Conservation (phyloP, 2,797 vertebrate genomes). For the Malurus leucopterus region DNA sequence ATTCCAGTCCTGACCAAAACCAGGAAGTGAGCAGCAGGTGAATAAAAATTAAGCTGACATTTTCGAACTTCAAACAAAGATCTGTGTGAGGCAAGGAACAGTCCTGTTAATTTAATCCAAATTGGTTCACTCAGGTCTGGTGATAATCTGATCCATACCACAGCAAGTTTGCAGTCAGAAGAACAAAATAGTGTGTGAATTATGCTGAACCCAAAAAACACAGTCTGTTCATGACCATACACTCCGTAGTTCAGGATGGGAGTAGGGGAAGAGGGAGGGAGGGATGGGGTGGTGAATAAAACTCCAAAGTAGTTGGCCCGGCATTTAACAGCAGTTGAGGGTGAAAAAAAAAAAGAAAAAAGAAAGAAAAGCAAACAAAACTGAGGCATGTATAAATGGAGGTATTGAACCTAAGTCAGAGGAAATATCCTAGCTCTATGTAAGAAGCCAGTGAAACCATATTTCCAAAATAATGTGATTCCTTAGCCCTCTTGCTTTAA, state of each 20-base stretch:
- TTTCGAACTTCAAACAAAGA: slow-evolving; percentile 50
- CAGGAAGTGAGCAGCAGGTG: slow-evolving; percentile 43
- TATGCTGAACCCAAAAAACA: not conserved
- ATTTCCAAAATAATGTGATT: not conserved
- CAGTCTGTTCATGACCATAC: not conserved
- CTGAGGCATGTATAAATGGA: slow-evolving; percentile 11
- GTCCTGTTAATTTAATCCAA: slow-evolving; percentile 47
- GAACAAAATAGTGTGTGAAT: slow-evolving; percentile 7
- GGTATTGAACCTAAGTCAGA: slow-evolving; percentile 22
- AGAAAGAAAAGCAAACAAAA: not conserved
- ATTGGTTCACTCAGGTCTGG: slow-evolving; percentile 5
- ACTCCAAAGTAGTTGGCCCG: not conserved
- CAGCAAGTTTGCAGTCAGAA: not conserved
- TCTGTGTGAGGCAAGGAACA: slow-evolving; percentile 28
- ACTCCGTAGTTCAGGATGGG: not conserved
- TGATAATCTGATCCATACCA: slow-evolving; percentile 50
- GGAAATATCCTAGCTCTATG: not conserved
- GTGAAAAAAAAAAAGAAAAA: not conserved
- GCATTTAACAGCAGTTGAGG: not conserved
- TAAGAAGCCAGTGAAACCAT: not conserved
- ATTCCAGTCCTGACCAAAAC: slow-evolving; percentile 36
- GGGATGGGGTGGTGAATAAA: not conserved
- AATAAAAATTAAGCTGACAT: slow-evolving; percentile 53
- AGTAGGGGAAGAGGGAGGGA: not conserved
- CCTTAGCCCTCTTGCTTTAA: not conserved